These are phyloP conservation scores for Archilochus colubris DNA, from an alignment of 2,113 vertebrate species.

Conservation along the genomic window DNA sequence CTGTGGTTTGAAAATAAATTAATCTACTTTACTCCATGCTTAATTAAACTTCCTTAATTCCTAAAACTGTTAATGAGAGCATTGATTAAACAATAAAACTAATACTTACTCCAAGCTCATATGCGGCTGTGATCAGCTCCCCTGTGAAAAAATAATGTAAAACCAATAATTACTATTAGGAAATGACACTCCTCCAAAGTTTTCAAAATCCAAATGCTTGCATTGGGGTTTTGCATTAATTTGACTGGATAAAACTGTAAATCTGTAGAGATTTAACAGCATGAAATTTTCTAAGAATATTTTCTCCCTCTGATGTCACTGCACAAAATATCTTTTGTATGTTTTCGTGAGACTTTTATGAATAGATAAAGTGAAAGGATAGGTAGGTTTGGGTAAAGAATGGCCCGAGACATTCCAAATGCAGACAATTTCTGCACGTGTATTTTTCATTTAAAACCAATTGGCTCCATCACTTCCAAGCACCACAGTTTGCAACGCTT, in stretches of 20 bases:
- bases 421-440: neutral
- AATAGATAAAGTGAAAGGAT: conserved; percentile 57
- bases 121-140: conserved; percentile 99
- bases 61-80: conserved; percentile 99
- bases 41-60: conserved; percentile 99
- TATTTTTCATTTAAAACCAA: neutral
- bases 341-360: conserved; percentile 59
- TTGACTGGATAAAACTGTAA: conserved; percentile 99
- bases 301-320: conserved; percentile 77
- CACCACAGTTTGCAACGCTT: neutral
- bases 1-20: conserved; percentile 99
- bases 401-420: neutral
- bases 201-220: conserved; percentile 99
- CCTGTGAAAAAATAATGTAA: conserved; percentile 99
- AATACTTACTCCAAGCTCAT: conserved; percentile 99
- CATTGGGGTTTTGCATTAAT: conserved; percentile 99
- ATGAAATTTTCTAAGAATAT: conserved; percentile 94
- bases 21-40: conserved; percentile 99
- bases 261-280: conserved; percentile 95
- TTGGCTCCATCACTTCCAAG: neutral
- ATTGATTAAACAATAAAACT: conserved; percentile 99
- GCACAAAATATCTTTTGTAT: conserved; percentile 75
- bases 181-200: conserved; percentile 98
- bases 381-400: conserved; percentile 46
- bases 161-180: conserved; percentile 99